These are phyloP conservation scores for Emydocephalus ijimae DNA, from an alignment of 2,113 vertebrate genomes.

Conservation along the genomic window DNA sequence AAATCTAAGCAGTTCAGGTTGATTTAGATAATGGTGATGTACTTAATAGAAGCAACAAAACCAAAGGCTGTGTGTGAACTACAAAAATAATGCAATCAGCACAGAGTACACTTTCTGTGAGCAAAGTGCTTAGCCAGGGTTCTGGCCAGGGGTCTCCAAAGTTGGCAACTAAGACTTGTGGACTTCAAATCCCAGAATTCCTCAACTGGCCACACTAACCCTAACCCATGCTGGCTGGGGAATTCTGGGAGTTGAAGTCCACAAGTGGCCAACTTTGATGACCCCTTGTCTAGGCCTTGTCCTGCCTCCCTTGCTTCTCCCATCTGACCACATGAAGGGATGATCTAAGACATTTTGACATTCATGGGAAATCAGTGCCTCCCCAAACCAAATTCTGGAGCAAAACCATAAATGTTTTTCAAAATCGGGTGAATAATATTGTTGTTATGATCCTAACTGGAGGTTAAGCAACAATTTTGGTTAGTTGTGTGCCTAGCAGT, in stretches of 20 bases:
- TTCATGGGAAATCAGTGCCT: too few relatives aligned
- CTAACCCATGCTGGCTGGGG: not conserved
- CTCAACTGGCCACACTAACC: not conserved
- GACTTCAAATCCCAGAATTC: not conserved
- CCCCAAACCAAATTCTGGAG: not conserved
- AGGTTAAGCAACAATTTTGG: not conserved
- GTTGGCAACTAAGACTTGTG: not conserved
- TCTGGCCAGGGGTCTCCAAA: not conserved
- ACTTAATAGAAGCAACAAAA: conserved; percentile 47
- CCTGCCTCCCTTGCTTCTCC: not conserved
- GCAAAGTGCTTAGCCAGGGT: not conserved
- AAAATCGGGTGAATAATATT: not conserved
- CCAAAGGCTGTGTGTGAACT: conserved; percentile 45
- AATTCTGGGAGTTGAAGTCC: not conserved
- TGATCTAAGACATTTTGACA: not conserved
- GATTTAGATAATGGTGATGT: conserved; percentile 38
- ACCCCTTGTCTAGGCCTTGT: not conserved
- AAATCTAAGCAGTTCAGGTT: conserved; percentile 17
- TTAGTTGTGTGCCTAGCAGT: not conserved
- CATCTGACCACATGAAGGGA: not conserved
- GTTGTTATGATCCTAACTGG: not conserved
- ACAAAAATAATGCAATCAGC: not conserved
- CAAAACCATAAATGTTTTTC: not conserved
- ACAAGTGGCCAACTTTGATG: not conserved
- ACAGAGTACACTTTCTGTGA: not conserved